These are phyloP conservation scores for Ahaetulla prasina DNA, from an alignment of 2,113 vertebrate genomes.

Conservation along the genomic window DNA sequence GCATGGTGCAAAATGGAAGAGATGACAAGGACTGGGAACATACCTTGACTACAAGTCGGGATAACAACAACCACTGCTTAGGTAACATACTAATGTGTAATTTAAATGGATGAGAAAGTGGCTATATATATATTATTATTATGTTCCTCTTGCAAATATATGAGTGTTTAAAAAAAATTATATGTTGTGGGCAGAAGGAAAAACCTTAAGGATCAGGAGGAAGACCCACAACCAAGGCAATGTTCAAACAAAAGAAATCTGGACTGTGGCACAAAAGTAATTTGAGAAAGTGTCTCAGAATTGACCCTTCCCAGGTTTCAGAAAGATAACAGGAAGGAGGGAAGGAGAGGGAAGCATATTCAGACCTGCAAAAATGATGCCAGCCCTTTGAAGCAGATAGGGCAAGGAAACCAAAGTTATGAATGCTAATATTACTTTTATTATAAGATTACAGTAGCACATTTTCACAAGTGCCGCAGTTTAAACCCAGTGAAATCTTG, in stretches of 20 bases:
- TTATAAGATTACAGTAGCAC: neutral
- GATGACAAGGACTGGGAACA: slow-evolving; percentile 80
- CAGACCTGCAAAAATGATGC: neutral
- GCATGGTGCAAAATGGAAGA: slow-evolving; percentile 81
- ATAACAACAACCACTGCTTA: slow-evolving; percentile 81
- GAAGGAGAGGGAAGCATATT: neutral
- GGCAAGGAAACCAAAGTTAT: neutral
- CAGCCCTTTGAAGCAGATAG: neutral
- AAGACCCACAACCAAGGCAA: neutral
- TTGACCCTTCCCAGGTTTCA: neutral
- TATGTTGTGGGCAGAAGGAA: neutral
- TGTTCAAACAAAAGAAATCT: neutral
- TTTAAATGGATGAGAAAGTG: neutral
- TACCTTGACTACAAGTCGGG: slow-evolving; percentile 43
- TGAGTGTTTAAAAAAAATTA: no score
- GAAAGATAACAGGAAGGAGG: neutral
- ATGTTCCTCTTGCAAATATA: neutral
- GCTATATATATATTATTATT: neutral
- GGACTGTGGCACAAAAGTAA: neutral
- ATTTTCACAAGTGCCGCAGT: neutral
- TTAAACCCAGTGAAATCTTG: neutral
- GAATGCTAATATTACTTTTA: neutral
- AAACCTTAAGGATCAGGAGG: neutral
- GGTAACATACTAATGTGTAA: slow-evolving; percentile 62
- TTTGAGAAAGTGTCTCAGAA: neutral